Evolutionary conservation across 2,888 invertebrate species (phyloP), one percentile per base, ranked within the genome.

Genomic region (Cheilosia vernalis): DNA sequence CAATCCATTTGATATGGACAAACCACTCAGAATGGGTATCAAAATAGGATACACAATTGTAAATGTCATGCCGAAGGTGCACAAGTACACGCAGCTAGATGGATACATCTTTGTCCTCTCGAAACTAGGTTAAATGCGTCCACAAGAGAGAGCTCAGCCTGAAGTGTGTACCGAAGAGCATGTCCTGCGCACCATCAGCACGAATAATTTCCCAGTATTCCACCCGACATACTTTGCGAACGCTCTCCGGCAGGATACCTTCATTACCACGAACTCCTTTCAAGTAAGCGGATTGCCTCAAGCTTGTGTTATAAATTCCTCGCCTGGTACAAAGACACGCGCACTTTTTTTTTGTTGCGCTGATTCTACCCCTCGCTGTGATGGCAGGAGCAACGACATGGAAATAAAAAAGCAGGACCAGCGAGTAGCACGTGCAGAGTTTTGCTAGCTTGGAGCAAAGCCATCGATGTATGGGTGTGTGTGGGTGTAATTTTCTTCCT

Each of bases 51-150:
- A 76, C 70, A 77, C 77, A 73, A 66, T 63, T 84, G 73, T 74
- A 84, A 79, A 74, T 74, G 74, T 79, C 79, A 79, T 69, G 69
- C 40, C 51, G 19, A 42, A 60, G 56, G 72, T 58, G 51, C 51
- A 67, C 37, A 66, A 15, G 6, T 37, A 49, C 47, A 40, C 10
- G 33, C 63, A 27, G 13, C 21, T n/a, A 44, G 9, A 33, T 56
- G 53, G 19, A 60, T 37, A 51, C 47, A 53, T 55, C 49, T 44
- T 37, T 3, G 55, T 74, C 17, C 33, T 63, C 40, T 63, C 58
- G 33, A 74, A 85, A 85, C 66, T 85, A 85, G 85, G 85, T 85
- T 85, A 85, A 80, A 70, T 40, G 70, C 56, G 70, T 56, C 37
- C 15, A 70, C 69, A 70, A 76, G 80, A 84, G 84, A 27, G 30